Evolutionary conservation across 1,140 invertebrate species (phyloP).

Genomic region (Liolophura sinensis): DNA sequence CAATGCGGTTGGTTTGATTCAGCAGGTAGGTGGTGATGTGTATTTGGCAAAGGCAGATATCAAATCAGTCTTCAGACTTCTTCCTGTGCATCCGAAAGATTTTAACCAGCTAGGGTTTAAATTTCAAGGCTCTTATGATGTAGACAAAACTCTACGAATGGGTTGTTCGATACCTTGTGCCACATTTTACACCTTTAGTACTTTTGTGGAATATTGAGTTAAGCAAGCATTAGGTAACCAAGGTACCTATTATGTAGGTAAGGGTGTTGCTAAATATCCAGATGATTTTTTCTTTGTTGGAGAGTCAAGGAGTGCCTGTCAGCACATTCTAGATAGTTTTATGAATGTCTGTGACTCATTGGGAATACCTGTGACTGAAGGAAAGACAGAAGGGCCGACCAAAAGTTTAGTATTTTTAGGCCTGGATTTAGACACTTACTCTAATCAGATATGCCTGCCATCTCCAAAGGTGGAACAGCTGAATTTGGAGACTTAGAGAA

Average conservation of each 20-base stretch:
- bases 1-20: constrained; percentile 5
- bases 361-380: no score
- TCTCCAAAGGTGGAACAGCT: background rate
- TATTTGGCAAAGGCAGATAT: constrained; percentile 17
- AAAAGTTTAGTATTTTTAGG: no score
- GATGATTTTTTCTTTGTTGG: constrained; percentile 26
- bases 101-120: constrained; percentile 13
- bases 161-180: constrained; percentile 8
- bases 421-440: no score
- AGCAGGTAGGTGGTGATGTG: background rate
- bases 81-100: constrained; percentile 9
- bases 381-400: no score
- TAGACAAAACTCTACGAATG: constrained; percentile 16
- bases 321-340: no score
- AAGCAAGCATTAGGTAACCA: background rate
- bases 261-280: constrained; percentile 10
- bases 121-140: constrained; percentile 8
- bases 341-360: no score
- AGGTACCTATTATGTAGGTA: no score
- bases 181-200: no score
- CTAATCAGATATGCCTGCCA: constrained; percentile 6
- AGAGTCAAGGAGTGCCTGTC: no score
- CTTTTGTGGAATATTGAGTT: no score
- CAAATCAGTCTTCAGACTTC: constrained; percentile 14
- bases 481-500: no score